These are phyloP conservation scores for Frieseomelitta varia DNA, from an alignment of 1,140 invertebrate species.

Conservation along the genomic window DNA sequence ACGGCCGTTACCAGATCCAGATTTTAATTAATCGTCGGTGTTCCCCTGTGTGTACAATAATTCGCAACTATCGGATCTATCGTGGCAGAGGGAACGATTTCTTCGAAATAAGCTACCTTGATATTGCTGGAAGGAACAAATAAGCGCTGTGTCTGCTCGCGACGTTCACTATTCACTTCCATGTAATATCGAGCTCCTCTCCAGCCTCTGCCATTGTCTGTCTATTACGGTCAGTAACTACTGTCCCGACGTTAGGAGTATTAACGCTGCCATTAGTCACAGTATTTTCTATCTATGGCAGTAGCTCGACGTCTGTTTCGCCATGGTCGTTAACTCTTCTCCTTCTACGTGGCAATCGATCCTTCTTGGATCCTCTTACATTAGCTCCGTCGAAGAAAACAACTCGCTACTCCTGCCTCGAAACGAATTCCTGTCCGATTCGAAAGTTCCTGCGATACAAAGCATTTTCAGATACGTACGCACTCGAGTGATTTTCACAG, in stretches of 20 bases:
- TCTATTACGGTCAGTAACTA: constrained; percentile 64
- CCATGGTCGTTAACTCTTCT: constrained; percentile 31
- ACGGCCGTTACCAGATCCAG: neutral
- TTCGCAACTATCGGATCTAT: constrained; percentile 31
- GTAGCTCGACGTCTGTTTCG: constrained; percentile 18
- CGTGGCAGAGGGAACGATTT: neutral
- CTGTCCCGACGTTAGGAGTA: constrained; percentile 32
- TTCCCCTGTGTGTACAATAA: constrained; percentile 47
- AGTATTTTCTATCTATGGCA: constrained; percentile 36
- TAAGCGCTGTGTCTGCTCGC: constrained; percentile 21
- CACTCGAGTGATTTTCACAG: neutral
- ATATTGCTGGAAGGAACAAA: constrained; percentile 35
- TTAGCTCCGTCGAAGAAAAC: neutral
- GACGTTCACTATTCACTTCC: constrained; percentile 39
- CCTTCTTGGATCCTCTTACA: neutral
- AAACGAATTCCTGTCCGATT: neutral
- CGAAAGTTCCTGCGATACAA: neutral
- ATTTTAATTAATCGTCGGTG: constrained; percentile 46
- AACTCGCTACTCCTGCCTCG: neutral
- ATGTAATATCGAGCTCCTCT: constrained; percentile 28
- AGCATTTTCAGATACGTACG: neutral
- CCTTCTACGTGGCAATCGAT: neutral
- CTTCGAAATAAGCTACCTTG: constrained; percentile 5
- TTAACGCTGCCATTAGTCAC: constrained; percentile 21
- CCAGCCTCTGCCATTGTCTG: constrained; percentile 46